These are phyloP conservation scores for Anguilla anguilla DNA, from an alignment of 2,797 vertebrate genomes.

Conservation along the genomic window DNA sequence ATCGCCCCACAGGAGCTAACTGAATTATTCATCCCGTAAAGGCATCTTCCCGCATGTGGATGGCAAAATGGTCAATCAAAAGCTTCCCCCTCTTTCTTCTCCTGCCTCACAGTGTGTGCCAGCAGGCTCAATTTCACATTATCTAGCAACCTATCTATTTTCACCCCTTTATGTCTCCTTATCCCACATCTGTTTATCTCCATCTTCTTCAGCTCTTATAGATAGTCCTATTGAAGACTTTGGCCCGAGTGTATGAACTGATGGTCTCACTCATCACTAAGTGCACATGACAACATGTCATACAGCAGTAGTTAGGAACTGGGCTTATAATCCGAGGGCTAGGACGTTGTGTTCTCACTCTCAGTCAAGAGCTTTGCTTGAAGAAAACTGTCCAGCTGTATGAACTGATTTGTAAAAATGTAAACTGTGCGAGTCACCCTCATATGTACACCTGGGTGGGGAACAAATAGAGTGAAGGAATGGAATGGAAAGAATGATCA, in stretches of 20 bases:
- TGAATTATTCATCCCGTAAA: slow-evolving; percentile 4
- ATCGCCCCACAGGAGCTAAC: background rate
- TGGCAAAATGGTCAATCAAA: background rate
- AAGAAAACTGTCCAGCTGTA: background rate
- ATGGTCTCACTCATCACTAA: background rate
- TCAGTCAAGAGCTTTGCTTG: background rate
- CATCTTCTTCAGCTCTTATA: background rate
- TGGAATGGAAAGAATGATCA: background rate
- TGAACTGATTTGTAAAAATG: background rate
- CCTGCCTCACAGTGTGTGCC: background rate
- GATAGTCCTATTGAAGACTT: background rate
- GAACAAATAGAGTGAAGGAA: background rate
- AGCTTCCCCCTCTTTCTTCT: background rate
- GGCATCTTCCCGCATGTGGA: background rate
- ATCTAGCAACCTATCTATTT: background rate
- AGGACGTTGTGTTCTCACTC: background rate
- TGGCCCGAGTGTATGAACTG: background rate
- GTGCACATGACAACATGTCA: background rate
- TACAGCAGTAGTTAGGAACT: slow-evolving; percentile 4
- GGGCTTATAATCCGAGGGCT: background rate
- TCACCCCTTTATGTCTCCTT: background rate
- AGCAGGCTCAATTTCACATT: background rate
- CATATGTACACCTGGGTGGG: background rate
- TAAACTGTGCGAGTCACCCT: background rate
- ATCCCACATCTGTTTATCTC: background rate